Evolutionary conservation across 2,113 vertebrate genomes (phyloP).

Genomic region (Stercorarius parasiticus): DNA sequence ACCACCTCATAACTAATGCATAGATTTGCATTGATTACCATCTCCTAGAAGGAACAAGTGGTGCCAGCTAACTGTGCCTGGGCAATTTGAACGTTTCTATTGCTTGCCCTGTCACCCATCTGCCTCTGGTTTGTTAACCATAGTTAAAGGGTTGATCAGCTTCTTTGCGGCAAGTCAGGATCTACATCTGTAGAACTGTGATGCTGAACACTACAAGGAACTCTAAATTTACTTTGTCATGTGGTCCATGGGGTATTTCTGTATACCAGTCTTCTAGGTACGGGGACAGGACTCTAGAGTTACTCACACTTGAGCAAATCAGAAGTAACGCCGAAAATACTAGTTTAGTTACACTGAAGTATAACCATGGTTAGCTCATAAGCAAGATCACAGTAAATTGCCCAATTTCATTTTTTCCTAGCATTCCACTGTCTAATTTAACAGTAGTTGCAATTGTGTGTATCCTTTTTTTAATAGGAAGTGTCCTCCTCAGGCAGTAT

Average conservation of each 20-base stretch:
- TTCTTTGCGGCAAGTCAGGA: neutral
- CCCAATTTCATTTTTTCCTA: neutral
- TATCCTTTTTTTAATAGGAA: neutral
- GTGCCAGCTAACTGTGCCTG: neutral
- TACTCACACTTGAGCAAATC: neutral
- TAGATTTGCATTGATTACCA: constrained; percentile 63
- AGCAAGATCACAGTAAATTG: neutral
- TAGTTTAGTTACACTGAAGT: neutral
- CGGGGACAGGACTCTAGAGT: neutral
- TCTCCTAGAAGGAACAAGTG: constrained; percentile 8
- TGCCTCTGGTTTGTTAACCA: neutral
- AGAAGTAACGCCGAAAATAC: neutral
- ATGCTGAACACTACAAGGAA: neutral
- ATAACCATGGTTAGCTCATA: neutral
- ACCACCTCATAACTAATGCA: constrained; percentile 50
- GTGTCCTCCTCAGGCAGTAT: neutral
- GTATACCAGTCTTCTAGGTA: neutral
- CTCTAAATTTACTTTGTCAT: neutral
- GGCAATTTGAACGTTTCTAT: neutral
- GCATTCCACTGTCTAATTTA: neutral
- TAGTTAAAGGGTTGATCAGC: neutral
- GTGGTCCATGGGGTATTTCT: neutral
- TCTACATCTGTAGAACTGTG: neutral
- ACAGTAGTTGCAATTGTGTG: too few relatives aligned
- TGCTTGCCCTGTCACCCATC: neutral